These are phyloP conservation scores for Melanocharis versteri DNA, from an alignment of 2,113 vertebrate species.

Conservation along the genomic window DNA sequence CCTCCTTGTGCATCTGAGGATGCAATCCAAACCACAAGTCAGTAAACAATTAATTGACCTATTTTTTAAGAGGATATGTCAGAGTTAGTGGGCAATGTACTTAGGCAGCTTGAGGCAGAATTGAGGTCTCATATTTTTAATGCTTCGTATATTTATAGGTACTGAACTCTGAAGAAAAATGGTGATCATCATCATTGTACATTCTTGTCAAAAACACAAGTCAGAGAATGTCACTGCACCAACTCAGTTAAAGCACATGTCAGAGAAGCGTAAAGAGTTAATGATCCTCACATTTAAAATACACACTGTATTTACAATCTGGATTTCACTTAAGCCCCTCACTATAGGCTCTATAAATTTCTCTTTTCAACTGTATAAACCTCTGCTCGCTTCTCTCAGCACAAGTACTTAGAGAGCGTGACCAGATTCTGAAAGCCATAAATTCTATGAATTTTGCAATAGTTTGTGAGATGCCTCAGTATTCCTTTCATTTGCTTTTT, in stretches of 20 bases:
- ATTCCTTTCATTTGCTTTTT: neutral
- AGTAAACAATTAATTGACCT: conserved; percentile 23
- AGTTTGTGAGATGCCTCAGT: neutral
- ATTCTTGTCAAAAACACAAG: conserved; percentile 32
- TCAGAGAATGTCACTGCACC: conserved; percentile 15
- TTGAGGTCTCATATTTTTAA: conserved; percentile 41
- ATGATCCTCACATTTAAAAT: conserved; percentile 29
- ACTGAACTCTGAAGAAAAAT: conserved; percentile 25
- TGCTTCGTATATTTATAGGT: conserved; percentile 31
- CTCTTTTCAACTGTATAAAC: neutral
- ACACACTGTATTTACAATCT: conserved; percentile 6
- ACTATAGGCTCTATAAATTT: neutral
- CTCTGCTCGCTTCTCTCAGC: neutral
- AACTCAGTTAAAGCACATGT: neutral
- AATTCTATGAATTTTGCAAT: neutral
- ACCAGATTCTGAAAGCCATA: neutral
- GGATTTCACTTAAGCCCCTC: neutral
- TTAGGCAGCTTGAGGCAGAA: conserved; percentile 45
- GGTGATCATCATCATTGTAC: neutral
- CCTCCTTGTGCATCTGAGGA: neutral
- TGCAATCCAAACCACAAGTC: neutral
- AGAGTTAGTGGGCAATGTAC: neutral
- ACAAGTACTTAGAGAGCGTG: neutral
- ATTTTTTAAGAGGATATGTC: neutral
- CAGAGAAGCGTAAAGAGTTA: neutral